Base-by-base conservation (phyloP, 2,888 invertebrate species). In the Agrilus mali region DNA sequence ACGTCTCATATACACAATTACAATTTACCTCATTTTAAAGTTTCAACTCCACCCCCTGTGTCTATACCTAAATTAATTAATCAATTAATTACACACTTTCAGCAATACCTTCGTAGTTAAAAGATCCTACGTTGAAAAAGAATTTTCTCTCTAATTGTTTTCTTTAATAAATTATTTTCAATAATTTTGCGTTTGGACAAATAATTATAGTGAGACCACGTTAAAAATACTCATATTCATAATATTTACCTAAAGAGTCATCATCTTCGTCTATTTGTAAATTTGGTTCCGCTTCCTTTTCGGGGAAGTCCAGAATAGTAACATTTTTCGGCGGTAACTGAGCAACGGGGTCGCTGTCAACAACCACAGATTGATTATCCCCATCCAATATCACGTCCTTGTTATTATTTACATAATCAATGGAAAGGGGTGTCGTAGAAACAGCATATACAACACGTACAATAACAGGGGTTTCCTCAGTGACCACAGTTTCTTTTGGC, bases 391-490 rank as follows among this genome's bases (percentile, higher is more conserved):
- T 42, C 6, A 53, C 54, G 54, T 53, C 55, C 40, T 52, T 50
- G 13, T 53, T 48, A 20, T 53, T 51, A 44, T 59, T 55, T 33
- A 55, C 52, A 40, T 55, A 54, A 48, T 58, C 55, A 8, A 58
- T 40, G 33, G 46, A 46, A 22, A 65, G 48, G 2, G 68, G 65
- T 44, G 57, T 57, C 0, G 66, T 63, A 4, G 70, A 68, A 36
- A 69, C 56, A 12, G 68, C 69, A 50, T 68, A 70, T 15, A 70
- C 64, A 4, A 66, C 61, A 17, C 55, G 55, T 38, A 69, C 52
- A 10, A 60, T 50, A 42, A 66, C 54, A 6, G 70, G 70, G 4
- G 60, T 57, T 36, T 61, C 56, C 4, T 53, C 50, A 1, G 62
- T 61, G 7, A 65, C 58, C 47, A 52, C 63, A 2, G 57, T 55